Conservation (phyloP, 2,113 vertebrate species). For the Stomatorhinus ivindoensis region DNA sequence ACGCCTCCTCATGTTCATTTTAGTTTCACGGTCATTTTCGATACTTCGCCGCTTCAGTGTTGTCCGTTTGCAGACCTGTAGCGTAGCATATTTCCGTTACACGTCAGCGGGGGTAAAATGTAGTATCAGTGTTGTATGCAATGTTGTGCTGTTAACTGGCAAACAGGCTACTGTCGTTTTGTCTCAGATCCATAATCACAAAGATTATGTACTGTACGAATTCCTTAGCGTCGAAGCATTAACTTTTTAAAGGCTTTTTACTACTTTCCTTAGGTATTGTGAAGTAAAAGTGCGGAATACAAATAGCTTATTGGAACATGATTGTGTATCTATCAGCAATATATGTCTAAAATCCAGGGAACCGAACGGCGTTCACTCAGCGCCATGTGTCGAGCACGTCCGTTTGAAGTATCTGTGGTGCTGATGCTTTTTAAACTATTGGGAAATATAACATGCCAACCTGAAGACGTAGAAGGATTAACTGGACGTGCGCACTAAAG, state of each 20-base stretch:
- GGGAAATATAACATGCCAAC: neutral
- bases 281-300: neutral
- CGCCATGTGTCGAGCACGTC: constrained; percentile 17
- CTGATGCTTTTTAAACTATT: neutral
- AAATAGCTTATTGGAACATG: neutral
- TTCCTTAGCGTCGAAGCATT: neutral
- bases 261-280: neutral
- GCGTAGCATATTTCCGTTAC: neutral
- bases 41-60: neutral
- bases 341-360: neutral
- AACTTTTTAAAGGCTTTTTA: neutral
- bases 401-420: constrained; percentile 9
- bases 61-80: neutral
- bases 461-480: neutral
- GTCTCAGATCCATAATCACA: neutral
- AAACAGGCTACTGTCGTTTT: neutral
- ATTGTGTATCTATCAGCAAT: neutral
- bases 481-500: neutral
- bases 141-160: neutral
- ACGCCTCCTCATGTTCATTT: neutral
- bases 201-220: neutral
- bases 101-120: neutral
- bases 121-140: neutral
- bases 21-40: neutral
- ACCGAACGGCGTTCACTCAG: neutral